These are phyloP conservation scores for Cylindroiulus punctatus DNA, from an alignment of 2,888 invertebrate genomes.

Conservation along the genomic window DNA sequence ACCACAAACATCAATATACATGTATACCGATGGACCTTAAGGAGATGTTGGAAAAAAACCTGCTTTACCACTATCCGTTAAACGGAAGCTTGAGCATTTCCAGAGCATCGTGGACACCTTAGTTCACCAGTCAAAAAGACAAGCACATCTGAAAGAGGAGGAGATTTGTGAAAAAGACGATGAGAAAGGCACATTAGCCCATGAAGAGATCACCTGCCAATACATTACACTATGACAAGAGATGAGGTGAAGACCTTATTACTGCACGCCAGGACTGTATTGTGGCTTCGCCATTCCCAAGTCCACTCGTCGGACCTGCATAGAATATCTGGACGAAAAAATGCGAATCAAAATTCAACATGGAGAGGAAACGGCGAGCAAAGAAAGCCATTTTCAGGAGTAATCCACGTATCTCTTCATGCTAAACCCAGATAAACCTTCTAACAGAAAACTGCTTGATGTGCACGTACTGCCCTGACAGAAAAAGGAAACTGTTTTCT, in stretches of 20 bases:
- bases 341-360: constrained; percentile 13
- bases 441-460: neutral
- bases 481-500: neutral
- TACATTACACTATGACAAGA: constrained; percentile 23
- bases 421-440: neutral
- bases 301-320: constrained; percentile 14
- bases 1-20: no score
- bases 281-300: neutral
- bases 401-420: neutral
- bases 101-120: neutral
- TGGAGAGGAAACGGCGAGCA: constrained; percentile 26
- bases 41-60: neutral
- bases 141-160: neutral
- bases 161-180: constrained; percentile 29
- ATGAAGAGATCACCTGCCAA: constrained; percentile 38
- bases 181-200: constrained; percentile 36
- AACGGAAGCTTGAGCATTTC: neutral
- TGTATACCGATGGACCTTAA: no score
- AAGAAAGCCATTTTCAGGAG: neutral
- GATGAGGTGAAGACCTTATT: constrained; percentile 38
- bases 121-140: neutral
- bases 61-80: neutral
- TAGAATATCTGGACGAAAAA: constrained; percentile 42
- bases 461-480: neutral
- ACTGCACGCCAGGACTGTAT: constrained; percentile 10